Conservation (phyloP, 2,797 vertebrate genomes). For the Steatocranus sp. region DNA sequence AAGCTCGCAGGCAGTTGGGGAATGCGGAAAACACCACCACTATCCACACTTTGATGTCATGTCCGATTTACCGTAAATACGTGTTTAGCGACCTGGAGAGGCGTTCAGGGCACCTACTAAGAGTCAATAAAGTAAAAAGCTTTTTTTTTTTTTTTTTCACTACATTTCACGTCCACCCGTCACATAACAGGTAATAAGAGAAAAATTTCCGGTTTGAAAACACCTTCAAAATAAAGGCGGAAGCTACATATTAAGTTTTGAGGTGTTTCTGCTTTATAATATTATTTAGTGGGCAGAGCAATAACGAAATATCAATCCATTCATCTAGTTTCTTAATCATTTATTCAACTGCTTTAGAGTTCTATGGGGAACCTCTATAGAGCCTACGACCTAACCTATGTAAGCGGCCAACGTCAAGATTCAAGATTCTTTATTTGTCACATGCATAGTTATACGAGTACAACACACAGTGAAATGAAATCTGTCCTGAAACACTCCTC, state of each 20-base stretch:
- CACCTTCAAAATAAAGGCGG: neutral
- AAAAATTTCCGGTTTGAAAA: fast-evolving
- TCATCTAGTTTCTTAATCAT: neutral
- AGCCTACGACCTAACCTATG: neutral
- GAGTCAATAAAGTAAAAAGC: neutral
- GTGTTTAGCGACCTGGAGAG: neutral
- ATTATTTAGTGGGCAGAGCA: neutral
- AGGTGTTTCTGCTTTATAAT: neutral
- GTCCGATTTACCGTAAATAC: conserved; percentile 15
- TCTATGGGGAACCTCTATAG: neutral
- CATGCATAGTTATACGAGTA: neutral
- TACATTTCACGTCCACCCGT: neutral
- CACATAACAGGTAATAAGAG: neutral
- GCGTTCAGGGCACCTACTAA: neutral
- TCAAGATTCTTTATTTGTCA: neutral
- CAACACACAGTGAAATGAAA: neutral
- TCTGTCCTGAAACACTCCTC: neutral
- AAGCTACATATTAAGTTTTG: neutral
- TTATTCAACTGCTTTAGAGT: neutral
- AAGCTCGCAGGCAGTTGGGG: neutral
- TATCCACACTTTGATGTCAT: conserved; percentile 5
- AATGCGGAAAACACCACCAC: conserved; percentile 33
- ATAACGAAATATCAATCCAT: neutral
- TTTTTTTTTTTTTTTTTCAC: neutral
- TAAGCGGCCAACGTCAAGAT: neutral